phyloP scores from a whole-genome alignment of 2,797 vertebrate species.

The Martes flavigula region DNA sequence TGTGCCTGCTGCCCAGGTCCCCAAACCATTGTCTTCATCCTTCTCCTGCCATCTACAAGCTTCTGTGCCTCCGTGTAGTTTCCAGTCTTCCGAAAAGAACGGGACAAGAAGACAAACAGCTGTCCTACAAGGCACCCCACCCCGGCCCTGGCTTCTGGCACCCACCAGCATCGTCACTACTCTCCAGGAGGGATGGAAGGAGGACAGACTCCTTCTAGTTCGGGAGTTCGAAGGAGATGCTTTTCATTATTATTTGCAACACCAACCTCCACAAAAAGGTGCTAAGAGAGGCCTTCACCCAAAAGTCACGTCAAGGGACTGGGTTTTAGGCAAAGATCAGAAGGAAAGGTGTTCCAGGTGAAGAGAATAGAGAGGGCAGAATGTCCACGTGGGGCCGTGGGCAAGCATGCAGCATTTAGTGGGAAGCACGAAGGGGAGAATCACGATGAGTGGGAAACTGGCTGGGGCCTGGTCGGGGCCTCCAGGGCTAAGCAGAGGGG shows the following conservation, averaged over 20 bases:
- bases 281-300: neutral
- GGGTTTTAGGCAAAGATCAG: neutral
- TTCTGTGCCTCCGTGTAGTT: neutral
- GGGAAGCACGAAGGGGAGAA: neutral
- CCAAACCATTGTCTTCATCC: neutral
- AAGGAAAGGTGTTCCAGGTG: neutral
- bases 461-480: fast-evolving
- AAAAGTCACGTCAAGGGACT: neutral
- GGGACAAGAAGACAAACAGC: neutral
- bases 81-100: neutral
- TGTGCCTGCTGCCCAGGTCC: neutral
- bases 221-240: neutral
- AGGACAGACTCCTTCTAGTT: neutral
- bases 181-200: neutral
- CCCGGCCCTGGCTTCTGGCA: neutral
- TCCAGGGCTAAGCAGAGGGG: neutral
- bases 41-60: neutral
- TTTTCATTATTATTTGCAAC: neutral
- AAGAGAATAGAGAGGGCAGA: neutral
- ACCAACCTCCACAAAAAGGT: neutral
- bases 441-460: neutral
- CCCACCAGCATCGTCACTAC: neutral
- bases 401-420: neutral
- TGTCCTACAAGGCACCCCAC: neutral
- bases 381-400: neutral